Conservation (phyloP, 2,113 vertebrate genomes). For the Sialia sialis region DNA sequence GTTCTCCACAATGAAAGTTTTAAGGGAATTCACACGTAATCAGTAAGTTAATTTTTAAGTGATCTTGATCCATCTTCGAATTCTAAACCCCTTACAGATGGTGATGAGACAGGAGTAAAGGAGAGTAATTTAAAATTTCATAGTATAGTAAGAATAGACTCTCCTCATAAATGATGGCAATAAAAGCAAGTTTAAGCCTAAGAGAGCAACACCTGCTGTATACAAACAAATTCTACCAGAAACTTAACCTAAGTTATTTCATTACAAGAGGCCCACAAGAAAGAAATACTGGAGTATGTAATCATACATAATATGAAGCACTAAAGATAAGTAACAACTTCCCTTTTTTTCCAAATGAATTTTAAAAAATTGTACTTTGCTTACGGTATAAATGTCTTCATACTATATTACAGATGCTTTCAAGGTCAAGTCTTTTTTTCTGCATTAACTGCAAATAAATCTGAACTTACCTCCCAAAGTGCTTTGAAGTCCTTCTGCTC, state of each 20-base stretch:
- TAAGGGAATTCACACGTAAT: background rate
- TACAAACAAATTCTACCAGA: slow-evolving; percentile 34
- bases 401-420: background rate
- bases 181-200: background rate
- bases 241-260: background rate
- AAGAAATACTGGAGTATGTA: slow-evolving; percentile 39
- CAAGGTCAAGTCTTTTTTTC: background rate
- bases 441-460: background rate
- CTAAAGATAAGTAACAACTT: slow-evolving; percentile 28
- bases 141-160: background rate
- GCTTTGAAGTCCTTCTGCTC: slow-evolving; percentile 94
- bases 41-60: background rate
- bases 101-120: background rate
- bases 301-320: slow-evolving; percentile 30
- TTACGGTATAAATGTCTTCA: background rate
- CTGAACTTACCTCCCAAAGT: slow-evolving; percentile 91
- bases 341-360: slow-evolving; percentile 26
- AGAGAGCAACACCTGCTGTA: background rate
- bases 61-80: background rate
- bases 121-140: background rate
- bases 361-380: slow-evolving; percentile 24
- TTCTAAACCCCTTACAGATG: background rate
- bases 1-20: background rate
- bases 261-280: slow-evolving; percentile 13
- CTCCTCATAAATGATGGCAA: background rate